Base-by-base conservation (phyloP, 2,888 invertebrate species). In the Hyposoter didymator region DNA sequence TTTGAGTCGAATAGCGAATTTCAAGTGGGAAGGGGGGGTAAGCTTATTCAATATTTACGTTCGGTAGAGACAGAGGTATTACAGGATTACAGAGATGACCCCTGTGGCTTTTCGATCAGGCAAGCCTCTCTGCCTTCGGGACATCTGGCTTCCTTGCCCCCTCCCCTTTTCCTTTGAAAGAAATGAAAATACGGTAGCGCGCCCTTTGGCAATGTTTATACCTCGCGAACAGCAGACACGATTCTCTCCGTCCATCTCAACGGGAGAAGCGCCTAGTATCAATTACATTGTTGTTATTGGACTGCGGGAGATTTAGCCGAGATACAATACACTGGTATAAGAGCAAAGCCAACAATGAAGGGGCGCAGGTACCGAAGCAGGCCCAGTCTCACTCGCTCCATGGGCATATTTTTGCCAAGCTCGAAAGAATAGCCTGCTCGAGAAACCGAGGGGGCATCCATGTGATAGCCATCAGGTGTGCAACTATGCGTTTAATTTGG, bases 261-360 rank as follows among this genome's bases (percentile, higher is more conserved):
- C 74, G 62, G 45, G 67, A 55, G 70, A 55, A 59, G n/a, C 43
- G 82, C 87, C 88, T 85, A 89, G 91, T 93, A 94, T 94, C 93
- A 93, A 94, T 94, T 94, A 94, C 93, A 93, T 93, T 93, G 93
- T 93, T 93, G 92, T 93, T 93, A 92, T 90, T 90, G 90, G 88
- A 87, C 88, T 89, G 88, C 89, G 87, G 87, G 90, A 89, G 89
- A 89, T 90, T 91, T 89, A 88, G 87, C 84, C 80, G 87, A 90
- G 92, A 92, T 91, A 91, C 89, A 93, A 93, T 92, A 89, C 91
- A 91, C 92, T 92, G 92, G 90, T 92, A 93, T 92, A 92, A 91
- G 92, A 93, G 92, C 92, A 92, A 92, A 85, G 90, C 89, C 87
- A 88, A 88, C 89, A 91, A 91, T 89, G 84, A 52, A 47, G 89